Base-by-base conservation (phyloP, 2,113 vertebrate genomes). In the Phrynosoma platyrhinos region DNA sequence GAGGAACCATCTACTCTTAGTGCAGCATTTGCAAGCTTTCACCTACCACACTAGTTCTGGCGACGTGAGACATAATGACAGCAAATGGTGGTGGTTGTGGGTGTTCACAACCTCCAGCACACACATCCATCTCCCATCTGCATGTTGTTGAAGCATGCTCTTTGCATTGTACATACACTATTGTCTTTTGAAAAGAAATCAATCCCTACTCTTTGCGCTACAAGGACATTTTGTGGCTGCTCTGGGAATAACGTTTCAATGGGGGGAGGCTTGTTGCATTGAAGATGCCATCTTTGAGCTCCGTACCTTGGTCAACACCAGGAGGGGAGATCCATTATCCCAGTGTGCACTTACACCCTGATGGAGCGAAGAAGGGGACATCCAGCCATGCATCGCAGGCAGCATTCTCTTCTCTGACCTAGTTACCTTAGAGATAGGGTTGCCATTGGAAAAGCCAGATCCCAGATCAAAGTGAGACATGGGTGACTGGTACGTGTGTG, bases 391-490 rank as follows among this genome's bases (percentile, higher is more conserved):
- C 0, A 16, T 88, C 72, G 66, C 88, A 2, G 25, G 4, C 25
- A 30, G 9, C 21, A 27, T 23, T 91, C 90, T 77, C 74, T 94
- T 91, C 92, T 93, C 94, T 94, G 92, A 92, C 92, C 91, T 87
- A 92, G 78, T 90, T 94, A 90, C 92, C 79, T 4, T 1, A 0
- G 64, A 0, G 1, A 64, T 47, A 53, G n/a, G 58, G 58, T 86
- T 32, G 4, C 79, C 20, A 23, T 9, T 7, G 13, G 40, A 27
- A 47, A 47, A 69, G 4, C 13, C 32, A 13, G 52, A 30, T 42
- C 72, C 18, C 20, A 47, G 55, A 4, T 42, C 23, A 58, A 36
- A 72, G 53, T 52, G 27, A 55, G 74, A 21, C 8, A 2, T 8
- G 62, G 81, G 1, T 14, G 18, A 62, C 58, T 62, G 4, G 52